Evolutionary conservation across 2,113 vertebrate genomes (phyloP).

Genomic region (Todiramphus chloris): DNA sequence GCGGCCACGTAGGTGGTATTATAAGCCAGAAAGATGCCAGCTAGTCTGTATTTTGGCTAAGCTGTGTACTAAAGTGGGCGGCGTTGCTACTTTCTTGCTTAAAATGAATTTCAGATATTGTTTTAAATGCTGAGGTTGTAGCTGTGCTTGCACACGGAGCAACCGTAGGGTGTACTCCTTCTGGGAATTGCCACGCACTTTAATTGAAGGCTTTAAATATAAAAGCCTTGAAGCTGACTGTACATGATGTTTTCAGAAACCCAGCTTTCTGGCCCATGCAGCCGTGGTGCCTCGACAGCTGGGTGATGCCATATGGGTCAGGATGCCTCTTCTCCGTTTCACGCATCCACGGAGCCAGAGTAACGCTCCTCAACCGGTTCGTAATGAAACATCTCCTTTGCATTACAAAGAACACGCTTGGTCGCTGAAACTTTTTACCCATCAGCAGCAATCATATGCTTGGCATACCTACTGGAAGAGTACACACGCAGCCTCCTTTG

Average conservation of each 20-base stretch:
- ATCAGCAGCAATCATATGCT: not conserved
- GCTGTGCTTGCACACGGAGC: not conserved
- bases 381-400: conserved; percentile 8
- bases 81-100: not conserved
- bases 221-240: not conserved
- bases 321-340: not conserved
- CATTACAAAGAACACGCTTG: not conserved
- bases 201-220: not conserved
- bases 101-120: not conserved
- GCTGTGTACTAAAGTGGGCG: not conserved
- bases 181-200: not conserved
- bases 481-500: not conserved
- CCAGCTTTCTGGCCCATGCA: not conserved
- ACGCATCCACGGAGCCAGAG: not conserved
- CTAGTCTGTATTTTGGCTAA: not conserved
- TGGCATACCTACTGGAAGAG: conserved; percentile 5
- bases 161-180: not conserved
- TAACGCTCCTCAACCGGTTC: not conserved
- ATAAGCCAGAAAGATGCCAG: not conserved
- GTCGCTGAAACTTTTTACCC: not conserved
- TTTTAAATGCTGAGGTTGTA: not conserved
- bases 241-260: not conserved
- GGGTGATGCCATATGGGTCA: not conserved
- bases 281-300: not conserved
- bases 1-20: not conserved